A percentile compares a stretch with the other conserved stretches of the same genome.
Conservation (phyloP, 2,888 invertebrate species). For the Clivina fossor region DNA sequence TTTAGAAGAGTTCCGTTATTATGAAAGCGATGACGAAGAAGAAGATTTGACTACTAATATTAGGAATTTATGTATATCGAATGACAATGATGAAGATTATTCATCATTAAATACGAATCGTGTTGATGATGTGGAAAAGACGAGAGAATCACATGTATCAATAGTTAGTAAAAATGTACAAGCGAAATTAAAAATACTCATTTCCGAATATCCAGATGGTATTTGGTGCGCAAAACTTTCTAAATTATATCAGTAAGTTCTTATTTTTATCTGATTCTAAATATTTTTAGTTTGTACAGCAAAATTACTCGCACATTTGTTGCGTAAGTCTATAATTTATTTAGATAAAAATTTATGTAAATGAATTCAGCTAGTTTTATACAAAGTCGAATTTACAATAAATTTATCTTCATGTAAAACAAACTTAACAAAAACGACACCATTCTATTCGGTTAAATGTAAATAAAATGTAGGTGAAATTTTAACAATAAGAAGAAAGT, state of each 20-base stretch:
- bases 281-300: too few relatives aligned
- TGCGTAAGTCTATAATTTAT: not conserved
- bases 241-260: slow-evolving; percentile 52
- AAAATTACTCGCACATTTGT: too few relatives aligned
- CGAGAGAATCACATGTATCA: slow-evolving; percentile 9
- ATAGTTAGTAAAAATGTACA: slow-evolving; percentile 45
- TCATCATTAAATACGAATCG: not conserved
- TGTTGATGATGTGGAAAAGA: not conserved
- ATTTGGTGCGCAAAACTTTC: slow-evolving; percentile 56
- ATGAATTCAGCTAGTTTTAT: too few relatives aligned
- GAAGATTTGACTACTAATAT: slow-evolving; percentile 9
- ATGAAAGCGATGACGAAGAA: slow-evolving; percentile 10
- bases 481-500: too few relatives aligned
- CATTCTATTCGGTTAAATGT: too few relatives aligned
- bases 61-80: not conserved
- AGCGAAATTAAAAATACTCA: slow-evolving; percentile 46
- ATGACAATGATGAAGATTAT: not conserved
- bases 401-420: too few relatives aligned
- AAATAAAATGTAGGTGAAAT: too few relatives aligned
- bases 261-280: not conserved
- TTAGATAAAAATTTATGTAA: too few relatives aligned
- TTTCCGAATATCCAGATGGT: slow-evolving; percentile 52
- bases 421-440: too few relatives aligned
- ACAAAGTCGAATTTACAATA: not conserved
- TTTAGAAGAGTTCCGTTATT: slow-evolving; percentile 13